phyloP scores from a whole-genome alignment of 2,888 invertebrate genomes.

The Sericinus montela region DNA sequence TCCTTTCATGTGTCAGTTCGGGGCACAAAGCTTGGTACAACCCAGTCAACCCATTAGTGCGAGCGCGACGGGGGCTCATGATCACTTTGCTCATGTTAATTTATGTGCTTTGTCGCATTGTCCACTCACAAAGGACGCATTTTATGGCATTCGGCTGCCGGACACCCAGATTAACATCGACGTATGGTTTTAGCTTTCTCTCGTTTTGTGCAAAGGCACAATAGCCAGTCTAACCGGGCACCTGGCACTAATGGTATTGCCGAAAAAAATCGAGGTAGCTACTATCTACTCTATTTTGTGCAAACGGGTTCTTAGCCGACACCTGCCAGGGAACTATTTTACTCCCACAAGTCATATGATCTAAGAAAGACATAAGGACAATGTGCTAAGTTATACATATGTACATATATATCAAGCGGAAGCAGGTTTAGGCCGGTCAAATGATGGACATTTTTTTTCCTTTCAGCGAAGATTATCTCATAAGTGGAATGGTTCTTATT shows the following conservation, averaged over 20 bases:
- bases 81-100: slow-evolving; percentile 77
- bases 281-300: slow-evolving; percentile 29
- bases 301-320: slow-evolving; percentile 30
- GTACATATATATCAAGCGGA: no score
- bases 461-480: no score
- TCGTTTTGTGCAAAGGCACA: slow-evolving; percentile 73
- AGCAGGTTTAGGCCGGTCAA: no score
- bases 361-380: no score
- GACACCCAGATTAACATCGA: slow-evolving; percentile 77
- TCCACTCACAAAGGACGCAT: slow-evolving; percentile 58
- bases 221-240: slow-evolving; percentile 56
- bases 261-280: slow-evolving; percentile 32
- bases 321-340: slow-evolving; percentile 2
- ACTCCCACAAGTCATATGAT: no score
- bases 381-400: no score
- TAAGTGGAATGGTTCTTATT: no score
- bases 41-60: slow-evolving; percentile 72
- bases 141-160: slow-evolving; percentile 73
- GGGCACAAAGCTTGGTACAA: slow-evolving; percentile 29
- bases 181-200: slow-evolving; percentile 67
- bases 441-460: no score
- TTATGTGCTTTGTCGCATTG: slow-evolving; percentile 76
- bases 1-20: slow-evolving; percentile 30
- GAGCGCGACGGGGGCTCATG: slow-evolving; percentile 67
- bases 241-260: slow-evolving; percentile 63